Conservation (phyloP, 2,888 invertebrate genomes). For the Phengaris alcon region DNA sequence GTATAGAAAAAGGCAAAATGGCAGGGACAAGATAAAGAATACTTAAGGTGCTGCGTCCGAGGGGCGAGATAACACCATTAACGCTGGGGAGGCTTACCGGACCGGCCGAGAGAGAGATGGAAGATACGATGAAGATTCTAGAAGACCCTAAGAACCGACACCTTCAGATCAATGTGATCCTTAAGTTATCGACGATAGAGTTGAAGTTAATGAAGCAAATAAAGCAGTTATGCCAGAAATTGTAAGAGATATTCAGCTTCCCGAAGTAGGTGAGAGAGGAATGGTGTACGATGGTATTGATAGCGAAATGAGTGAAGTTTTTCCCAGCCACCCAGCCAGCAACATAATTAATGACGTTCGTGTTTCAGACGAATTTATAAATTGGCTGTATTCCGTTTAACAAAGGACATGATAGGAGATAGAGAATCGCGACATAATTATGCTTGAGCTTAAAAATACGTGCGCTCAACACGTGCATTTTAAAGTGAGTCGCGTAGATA, state of each 20-base stretch:
- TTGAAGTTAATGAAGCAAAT: conserved; percentile 37
- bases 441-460: conserved; percentile 30
- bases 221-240: neutral
- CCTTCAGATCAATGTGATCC: conserved; percentile 32
- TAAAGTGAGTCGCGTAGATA: neutral
- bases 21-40: conserved; percentile 78
- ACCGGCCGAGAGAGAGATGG: conserved; percentile 64
- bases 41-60: conserved; percentile 77
- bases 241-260: conserved; percentile 38
- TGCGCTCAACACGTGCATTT: neutral
- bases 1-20: conserved; percentile 60
- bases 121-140: conserved; percentile 40
- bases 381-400: conserved; percentile 74
- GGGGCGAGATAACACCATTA: conserved; percentile 77
- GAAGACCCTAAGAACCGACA: conserved; percentile 32
- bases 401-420: conserved; percentile 67
- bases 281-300: conserved; percentile 68
- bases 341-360: conserved; percentile 79
- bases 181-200: conserved; percentile 22
- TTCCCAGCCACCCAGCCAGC: conserved; percentile 80
- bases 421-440: conserved; percentile 56
- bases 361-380: conserved; percentile 77
- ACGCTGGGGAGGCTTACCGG: conserved; percentile 69
- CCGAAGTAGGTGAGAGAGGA: conserved; percentile 56
- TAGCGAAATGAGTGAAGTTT: conserved; percentile 78